phyloP scores from a whole-genome alignment of 2,797 vertebrate genomes.

The Myotis myotis region DNA sequence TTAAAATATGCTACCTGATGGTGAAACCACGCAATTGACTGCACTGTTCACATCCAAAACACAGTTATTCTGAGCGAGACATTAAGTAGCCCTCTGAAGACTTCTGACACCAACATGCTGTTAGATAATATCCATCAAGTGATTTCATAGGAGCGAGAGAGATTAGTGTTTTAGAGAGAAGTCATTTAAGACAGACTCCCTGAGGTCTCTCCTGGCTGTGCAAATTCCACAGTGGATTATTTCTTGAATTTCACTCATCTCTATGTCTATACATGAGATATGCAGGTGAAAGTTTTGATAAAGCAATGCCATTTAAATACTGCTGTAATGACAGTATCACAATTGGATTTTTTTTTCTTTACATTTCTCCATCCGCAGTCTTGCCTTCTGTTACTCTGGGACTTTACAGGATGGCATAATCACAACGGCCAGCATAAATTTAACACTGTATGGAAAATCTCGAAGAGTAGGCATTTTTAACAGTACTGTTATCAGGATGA shows the following conservation, averaged over 20 bases:
- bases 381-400: constrained; percentile 24
- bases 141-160: constrained; percentile 36
- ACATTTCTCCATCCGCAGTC: neutral
- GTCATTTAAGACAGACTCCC: constrained; percentile 29
- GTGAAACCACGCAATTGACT: neutral
- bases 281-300: neutral
- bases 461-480: constrained; percentile 12
- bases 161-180: constrained; percentile 40
- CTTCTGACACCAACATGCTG: neutral
- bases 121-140: constrained; percentile 36
- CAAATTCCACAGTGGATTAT: constrained; percentile 20
- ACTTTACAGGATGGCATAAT: constrained; percentile 17
- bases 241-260: constrained; percentile 46
- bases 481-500: neutral
- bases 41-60: neutral
- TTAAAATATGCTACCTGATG: neutral
- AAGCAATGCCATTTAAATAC: neutral
- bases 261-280: neutral
- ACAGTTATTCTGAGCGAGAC: constrained; percentile 33
- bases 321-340: neutral
- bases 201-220: neutral
- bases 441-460: neutral
- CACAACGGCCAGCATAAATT: neutral
- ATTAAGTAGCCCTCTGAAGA: neutral
- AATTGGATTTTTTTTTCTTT: constrained; percentile 34